Percentiles rank a stretch among this genome's conserved stretches.
These are phyloP conservation scores for Neoniphon sammara DNA, from an alignment of 2,797 vertebrate genomes.

Conservation along the genomic window DNA sequence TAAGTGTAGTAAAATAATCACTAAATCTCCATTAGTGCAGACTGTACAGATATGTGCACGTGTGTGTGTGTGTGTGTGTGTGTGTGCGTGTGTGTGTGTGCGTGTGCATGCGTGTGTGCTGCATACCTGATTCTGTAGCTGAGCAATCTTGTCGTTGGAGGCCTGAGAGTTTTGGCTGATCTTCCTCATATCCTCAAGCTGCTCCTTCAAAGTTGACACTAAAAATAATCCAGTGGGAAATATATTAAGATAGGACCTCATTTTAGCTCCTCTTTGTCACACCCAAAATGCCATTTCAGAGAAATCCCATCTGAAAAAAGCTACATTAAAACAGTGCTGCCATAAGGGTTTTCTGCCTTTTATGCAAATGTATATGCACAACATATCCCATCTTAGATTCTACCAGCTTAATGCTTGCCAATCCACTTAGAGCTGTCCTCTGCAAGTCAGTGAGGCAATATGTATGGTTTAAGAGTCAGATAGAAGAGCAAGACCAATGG, in stretches of 20 bases:
- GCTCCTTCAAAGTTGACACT: constrained; percentile 98
- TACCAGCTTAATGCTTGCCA: constrained; percentile 14
- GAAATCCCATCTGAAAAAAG: background rate
- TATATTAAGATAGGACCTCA: background rate
- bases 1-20: background rate
- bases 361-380: background rate
- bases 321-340: no score
- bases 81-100: background rate
- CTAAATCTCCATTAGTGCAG: background rate
- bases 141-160: constrained; percentile 92
- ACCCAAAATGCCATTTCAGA: background rate
- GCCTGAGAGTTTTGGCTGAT: constrained; percentile 95
- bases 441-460: background rate
- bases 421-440: constrained; percentile 36
- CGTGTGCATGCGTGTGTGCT: constrained; percentile 19
- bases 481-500: constrained; percentile 2
- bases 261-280: background rate
- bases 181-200: constrained; percentile 96
- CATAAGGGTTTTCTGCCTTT: background rate
- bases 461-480: constrained; percentile 9
- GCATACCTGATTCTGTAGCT: constrained; percentile 96
- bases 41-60: background rate
- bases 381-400: background rate
- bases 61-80: constrained; percentile 9
- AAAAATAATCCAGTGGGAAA: constrained; percentile 34